These are phyloP conservation scores for Aspidiotus rigidus DNA, from an alignment of 2,888 invertebrate species.

Conservation along the genomic window DNA sequence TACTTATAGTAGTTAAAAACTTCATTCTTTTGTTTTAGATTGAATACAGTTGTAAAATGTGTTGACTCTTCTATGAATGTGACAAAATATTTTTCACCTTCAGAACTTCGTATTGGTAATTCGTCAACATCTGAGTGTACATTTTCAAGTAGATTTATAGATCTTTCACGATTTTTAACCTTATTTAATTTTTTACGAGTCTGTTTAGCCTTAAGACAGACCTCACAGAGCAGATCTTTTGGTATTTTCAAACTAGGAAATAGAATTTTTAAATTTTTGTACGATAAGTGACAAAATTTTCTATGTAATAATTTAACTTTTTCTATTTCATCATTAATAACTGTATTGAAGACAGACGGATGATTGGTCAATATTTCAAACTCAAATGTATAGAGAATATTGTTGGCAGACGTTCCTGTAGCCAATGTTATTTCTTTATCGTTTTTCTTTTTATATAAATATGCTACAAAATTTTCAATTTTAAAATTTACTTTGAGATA, in stretches of 20 bases:
- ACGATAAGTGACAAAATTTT: neutral
- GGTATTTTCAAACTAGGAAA: neutral
- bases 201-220: neutral
- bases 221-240: neutral
- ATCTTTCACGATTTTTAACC: neutral
- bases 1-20: conserved; percentile 38
- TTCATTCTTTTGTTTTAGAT: conserved; percentile 40
- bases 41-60: conserved; percentile 39
- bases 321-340: neutral
- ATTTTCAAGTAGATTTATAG: neutral
- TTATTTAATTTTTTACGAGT: neutral
- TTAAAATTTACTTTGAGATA: neutral
- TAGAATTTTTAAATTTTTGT: neutral
- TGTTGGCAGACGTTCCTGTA: neutral
- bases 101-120: too few relatives aligned
- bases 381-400: too few relatives aligned
- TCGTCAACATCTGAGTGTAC: neutral
- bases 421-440: neutral
- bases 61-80: conserved; percentile 41
- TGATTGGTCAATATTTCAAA: too few relatives aligned
- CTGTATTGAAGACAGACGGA: too few relatives aligned
- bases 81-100: conserved; percentile 39
- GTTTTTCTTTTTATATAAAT: neutral
- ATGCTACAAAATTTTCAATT: neutral
- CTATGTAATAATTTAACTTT: neutral